Evolutionary conservation across 2,797 vertebrate genomes (phyloP).

Genomic region (Podargus strigoides): DNA sequence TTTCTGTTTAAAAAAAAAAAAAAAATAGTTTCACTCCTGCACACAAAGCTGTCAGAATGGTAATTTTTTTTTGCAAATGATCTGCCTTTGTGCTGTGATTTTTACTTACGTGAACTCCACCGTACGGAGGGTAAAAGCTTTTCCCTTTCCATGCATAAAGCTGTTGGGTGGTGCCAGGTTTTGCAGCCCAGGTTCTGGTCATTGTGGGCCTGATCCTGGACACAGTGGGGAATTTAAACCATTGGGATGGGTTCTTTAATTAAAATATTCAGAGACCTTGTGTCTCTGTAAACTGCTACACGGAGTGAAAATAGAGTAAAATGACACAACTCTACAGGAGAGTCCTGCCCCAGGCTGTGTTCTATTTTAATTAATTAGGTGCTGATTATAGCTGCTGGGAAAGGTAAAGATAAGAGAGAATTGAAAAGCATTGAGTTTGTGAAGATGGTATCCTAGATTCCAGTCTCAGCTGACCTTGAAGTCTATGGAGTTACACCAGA

Average conservation of each 20-base stretch:
- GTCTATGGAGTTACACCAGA: neutral
- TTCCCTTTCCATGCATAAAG: neutral
- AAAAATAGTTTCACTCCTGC: accelerated
- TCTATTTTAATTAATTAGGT: neutral
- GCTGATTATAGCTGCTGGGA: neutral
- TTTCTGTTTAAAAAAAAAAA: neutral
- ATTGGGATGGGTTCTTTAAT: neutral
- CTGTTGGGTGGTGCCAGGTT: neutral
- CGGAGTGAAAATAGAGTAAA: neutral
- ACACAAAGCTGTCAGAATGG: neutral
- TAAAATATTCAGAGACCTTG: neutral
- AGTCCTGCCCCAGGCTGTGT: neutral
- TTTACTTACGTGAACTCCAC: neutral
- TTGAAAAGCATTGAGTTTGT: neutral
- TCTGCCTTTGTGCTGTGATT: neutral
- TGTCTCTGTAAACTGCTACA: neutral
- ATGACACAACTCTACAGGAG: neutral
- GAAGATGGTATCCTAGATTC: neutral
- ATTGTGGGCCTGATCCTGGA: neutral
- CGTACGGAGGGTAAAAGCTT: neutral
- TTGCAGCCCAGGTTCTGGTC: neutral
- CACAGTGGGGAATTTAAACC: neutral
- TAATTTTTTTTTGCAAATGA: neutral
- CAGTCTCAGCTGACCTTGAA: neutral
- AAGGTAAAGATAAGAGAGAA: neutral